Base-by-base conservation (phyloP, 2,888 invertebrate species). In the Diaperis boleti region DNA sequence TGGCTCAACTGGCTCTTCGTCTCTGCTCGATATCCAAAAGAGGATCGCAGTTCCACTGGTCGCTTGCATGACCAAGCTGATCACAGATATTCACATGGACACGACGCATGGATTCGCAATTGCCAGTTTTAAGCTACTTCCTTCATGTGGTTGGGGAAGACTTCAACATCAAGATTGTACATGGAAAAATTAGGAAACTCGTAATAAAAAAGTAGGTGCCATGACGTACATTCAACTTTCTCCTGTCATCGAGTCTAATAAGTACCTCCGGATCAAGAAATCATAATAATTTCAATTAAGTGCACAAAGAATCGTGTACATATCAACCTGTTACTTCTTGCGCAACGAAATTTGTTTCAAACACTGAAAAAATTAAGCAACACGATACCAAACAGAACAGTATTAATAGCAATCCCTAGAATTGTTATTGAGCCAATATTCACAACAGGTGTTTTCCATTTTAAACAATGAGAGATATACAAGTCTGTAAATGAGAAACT, bases 401-500 rank as follows among this genome's bases (percentile, higher is more conserved):
- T 39, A 57, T 57, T 47, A 44, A 56, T 56, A 41, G 15, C 37
- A 47, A 47, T 57, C 57, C 47, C 33, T 17, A 39, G 49, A 57
- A 57, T 35, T 33, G 8, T 45, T 45, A 57, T 57, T 44, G 39
- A 59, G 35, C 22, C 59, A 20, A 59, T 39, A 39, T 39, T 26
- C 59, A 11, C 59, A 39, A 59, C 59, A 59, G 59, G 59, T 47
- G 59, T 59, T 59, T 49, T 49, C 49, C 37, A 59, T 17, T 44
- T 39, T 49, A 35, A 44, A 55, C 47, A 57, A 57, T 45, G 20
- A 45, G 37, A 45, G 45, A 57, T 45, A 45, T 44, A 57, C 57
- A 55, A 55, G 57, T 57, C 47, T 57, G 57, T 47, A 57, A 61
- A 61, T 61, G 47, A 61, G 55, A 61, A 55, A 61, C 55, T 61